Evolutionary conservation across 1,140 invertebrate genomes (phyloP).

Genomic region (Heliconius nattereri): DNA sequence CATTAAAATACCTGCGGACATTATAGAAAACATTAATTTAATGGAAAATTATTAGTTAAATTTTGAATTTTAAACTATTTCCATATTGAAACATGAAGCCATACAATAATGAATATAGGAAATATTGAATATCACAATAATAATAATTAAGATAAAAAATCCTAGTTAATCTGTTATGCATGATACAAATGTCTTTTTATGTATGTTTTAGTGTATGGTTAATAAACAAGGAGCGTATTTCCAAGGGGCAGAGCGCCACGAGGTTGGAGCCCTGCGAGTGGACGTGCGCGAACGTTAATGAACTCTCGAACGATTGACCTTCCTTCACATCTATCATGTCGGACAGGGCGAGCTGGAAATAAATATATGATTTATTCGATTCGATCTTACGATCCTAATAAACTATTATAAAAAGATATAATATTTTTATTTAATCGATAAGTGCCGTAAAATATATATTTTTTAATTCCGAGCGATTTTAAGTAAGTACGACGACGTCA

Average conservation of each 20-base stretch:
- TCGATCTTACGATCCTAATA: too few relatives aligned
- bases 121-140: conserved; percentile 4
- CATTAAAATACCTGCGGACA: background rate
- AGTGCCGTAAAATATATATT: background rate
- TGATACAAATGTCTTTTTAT: conserved; percentile 22
- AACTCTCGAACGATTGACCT: conserved; percentile 54
- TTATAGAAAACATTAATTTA: background rate
- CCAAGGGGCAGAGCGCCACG: conserved; percentile 65
- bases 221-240: conserved; percentile 64
- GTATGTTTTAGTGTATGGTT: conserved; percentile 54
- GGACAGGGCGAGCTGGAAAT: conserved; percentile 55
- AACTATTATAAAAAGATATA: too few relatives aligned
- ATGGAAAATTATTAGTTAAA: background rate
- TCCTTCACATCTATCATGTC: conserved; percentile 54
- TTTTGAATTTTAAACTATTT: background rate
- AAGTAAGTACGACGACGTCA: background rate
- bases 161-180: background rate
- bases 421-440: too few relatives aligned
- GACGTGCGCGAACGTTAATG: conserved; percentile 55
- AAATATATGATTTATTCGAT: background rate
- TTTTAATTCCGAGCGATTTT: background rate
- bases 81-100: background rate
- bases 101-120: background rate
- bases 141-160: background rate
- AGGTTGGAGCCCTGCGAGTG: conserved; percentile 38